Percentiles rank a stretch among this genome's conserved stretches.
Conservation (phyloP, 2,113 vertebrate species). For the Crotalus viridis region DNA sequence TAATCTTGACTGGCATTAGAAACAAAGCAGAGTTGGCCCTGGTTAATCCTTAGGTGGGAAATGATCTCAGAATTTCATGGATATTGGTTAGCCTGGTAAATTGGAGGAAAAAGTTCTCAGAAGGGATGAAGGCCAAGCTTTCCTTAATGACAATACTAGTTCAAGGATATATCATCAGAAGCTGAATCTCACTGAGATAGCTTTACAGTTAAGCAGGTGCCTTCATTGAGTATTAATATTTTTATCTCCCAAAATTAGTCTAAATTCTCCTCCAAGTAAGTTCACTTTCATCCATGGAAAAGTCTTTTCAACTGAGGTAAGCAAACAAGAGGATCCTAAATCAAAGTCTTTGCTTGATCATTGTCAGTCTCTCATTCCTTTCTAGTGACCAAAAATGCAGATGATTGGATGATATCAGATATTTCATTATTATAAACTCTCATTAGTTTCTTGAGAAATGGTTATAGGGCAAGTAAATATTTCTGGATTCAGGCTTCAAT, state of each 20-base stretch:
- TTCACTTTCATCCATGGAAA: conserved; percentile 40
- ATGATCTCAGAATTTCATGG: too few relatives aligned
- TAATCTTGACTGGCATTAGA: neutral
- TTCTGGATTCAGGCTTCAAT: neutral
- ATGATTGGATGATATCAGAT: conserved; percentile 25
- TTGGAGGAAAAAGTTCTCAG: neutral
- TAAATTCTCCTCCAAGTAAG: neutral
- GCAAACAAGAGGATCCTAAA: conserved; percentile 44
- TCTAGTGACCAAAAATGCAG: conserved; percentile 41
- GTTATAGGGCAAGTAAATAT: conserved; percentile 42
- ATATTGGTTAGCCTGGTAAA: neutral
- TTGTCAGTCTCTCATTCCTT: conserved; percentile 30
- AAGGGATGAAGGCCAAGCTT: neutral
- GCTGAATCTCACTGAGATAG: neutral
- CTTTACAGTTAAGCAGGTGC: neutral
- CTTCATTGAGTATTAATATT: conserved; percentile 32
- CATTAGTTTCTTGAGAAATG: neutral
- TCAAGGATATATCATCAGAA: neutral
- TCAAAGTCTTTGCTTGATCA: conserved; percentile 52
- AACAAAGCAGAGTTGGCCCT: neutral
- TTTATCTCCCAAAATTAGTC: conserved; percentile 40
- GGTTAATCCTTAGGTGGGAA: neutral
- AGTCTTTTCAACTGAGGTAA: neutral
- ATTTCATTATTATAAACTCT: neutral
- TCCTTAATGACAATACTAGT: neutral